phyloP scores from a whole-genome alignment of 2,888 invertebrate genomes.

The Glaucopsyche alexis region DNA sequence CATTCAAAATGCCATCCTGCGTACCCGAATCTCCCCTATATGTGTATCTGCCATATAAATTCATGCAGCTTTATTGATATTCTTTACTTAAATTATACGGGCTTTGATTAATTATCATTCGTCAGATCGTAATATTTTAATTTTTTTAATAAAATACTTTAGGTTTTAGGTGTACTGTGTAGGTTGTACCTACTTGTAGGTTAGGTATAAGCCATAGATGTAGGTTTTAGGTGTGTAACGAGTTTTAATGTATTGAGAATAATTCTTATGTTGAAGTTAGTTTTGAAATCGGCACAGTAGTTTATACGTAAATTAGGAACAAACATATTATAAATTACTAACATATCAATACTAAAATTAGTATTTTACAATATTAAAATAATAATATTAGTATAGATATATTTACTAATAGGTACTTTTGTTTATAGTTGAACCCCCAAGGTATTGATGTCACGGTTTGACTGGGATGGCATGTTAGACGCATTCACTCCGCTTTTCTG shows the following conservation, averaged over 20 bases:
- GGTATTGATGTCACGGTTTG: conserved; percentile 38
- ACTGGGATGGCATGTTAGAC: conserved; percentile 54
- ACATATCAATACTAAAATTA: too few relatives aligned
- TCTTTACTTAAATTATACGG: conserved; percentile 42
- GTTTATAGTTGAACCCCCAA: background rate
- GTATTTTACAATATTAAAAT: too few relatives aligned
- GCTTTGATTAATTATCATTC: conserved; percentile 33
- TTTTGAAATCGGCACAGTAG: too few relatives aligned
- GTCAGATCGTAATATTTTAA: background rate
- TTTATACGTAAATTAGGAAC: too few relatives aligned
- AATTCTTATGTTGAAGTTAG: background rate
- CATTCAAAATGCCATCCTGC: conserved; percentile 67
- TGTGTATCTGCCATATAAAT: conserved; percentile 32
- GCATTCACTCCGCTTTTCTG: conserved; percentile 51
- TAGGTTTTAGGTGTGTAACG: too few relatives aligned
- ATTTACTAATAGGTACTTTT: too few relatives aligned
- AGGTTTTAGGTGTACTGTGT: too few relatives aligned
- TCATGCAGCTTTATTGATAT: conserved; percentile 40
- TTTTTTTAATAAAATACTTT: too few relatives aligned
- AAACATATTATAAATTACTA: too few relatives aligned
- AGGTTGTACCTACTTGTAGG: too few relatives aligned
- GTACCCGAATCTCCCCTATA: conserved; percentile 38
- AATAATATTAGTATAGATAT: too few relatives aligned
- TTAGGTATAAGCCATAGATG: too few relatives aligned
- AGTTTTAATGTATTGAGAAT: background rate